Evolutionary conservation across 1,140 invertebrate genomes (phyloP), one percentile per base, ranked within the genome.

Genomic region (Neuroterus valhalla): DNA sequence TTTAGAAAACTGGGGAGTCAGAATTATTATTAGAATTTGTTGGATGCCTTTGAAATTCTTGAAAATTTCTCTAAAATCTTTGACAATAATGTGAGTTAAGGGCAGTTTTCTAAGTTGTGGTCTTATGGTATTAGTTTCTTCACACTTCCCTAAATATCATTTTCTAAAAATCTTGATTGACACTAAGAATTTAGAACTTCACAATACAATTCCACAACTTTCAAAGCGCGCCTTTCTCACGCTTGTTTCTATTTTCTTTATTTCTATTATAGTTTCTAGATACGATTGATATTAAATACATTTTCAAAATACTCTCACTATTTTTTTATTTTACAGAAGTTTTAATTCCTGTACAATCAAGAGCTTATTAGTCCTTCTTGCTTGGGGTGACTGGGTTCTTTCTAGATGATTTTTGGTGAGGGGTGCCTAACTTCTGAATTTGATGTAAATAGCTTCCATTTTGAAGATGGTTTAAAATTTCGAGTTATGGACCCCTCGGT

Each of bases 271-370:
- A 55, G 19, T 23, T 55, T 12, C 31, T 38, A 38, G 31, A 8
- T 38, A 38, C 6, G 6, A 38, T 38, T 38, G 6, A 38, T 38
- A 38, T 10, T 38, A 1, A 38, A 38, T 38, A 38, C 31, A 38
- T 38, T 38, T 38, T 38, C 31, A 38, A 38, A 38, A 38, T 38
- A 38, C 31, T 38, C 10, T 38, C 31, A 38, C 31, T 38, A 50
- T 50, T 11, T 62, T 62, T 26, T 62, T 26, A n/a, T 52, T 62
- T 62, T 62, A n/a, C 55, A 62, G 55, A 62, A 62, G 11, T 62
- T 15, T 62, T 62, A 62, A 62, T 62, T 62, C 21, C 26, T 62
- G 31, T 31, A 62, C 55, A 62, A 62, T 62, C 55, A 62, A 62
- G 55, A 62, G 55, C 55, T 62, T 62, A 31, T 62, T 0, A 26